Evolutionary conservation across 2,888 invertebrate genomes (phyloP), one percentile per base, ranked within the genome.

Genomic region (Leistus spinibarbis): DNA sequence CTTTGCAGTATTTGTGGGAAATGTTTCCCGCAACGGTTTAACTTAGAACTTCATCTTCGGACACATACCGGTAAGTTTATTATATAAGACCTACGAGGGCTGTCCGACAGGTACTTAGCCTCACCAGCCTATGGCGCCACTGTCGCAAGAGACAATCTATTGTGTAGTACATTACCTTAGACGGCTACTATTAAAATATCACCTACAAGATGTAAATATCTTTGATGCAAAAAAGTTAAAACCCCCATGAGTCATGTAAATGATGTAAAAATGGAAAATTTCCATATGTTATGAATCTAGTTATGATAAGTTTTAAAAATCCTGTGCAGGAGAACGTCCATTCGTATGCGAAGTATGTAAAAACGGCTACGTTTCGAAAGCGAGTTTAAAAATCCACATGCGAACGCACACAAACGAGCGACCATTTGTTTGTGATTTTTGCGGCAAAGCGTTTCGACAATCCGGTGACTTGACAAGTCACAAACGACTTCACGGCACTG

Each of bases 371-470:
- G 86, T 86, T 9, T 86, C 86, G 4, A 86, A 86, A 78, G 86
- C 86, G 0, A 86, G 86, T 77, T 80, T 86, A 70, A 86, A 86
- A 79, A 86, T 86, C 74, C 86, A 86, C 77, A 86, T 86, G 86
- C 78, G 86, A 40, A 86, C 86, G 0, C 86, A 86, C 77, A 86
- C 86, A 2, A 86, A 86, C 76, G 86, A 86, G 78, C 79, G 86
- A 54, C 86, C 86, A 3, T 86, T 85, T 79, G 85, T 84, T 63
- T 86, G 86, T 76, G 84, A 86, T 77, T 85, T 85, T 79, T 86
- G 86, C 77, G 86, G 86, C 1, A 86, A 86, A 79, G 86, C 86
- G 3, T 86, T 86, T 77, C 78, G 86, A 53, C 86, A 86, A 77
- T 86, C 85, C 0, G 86, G 86, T 10, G 86, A 86, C 80, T 78